Evolutionary conservation across 2,888 invertebrate genomes (phyloP).

Genomic region (Uropetala carovei): DNA sequence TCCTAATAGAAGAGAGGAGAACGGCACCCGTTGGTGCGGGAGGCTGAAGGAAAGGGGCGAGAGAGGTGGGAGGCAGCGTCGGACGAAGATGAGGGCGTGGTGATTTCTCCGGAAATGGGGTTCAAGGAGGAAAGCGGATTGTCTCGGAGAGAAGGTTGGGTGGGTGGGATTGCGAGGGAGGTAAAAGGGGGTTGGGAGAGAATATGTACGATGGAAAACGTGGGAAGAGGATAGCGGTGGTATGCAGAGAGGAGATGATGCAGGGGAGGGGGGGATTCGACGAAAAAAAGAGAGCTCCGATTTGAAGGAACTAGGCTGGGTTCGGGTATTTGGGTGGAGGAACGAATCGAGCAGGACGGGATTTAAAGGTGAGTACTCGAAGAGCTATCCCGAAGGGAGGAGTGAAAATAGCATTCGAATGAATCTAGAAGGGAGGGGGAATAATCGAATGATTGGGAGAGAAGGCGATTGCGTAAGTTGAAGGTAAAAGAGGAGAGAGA

Average conservation of each 20-base stretch:
- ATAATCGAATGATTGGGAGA: background rate
- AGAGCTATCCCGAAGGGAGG: background rate
- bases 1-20: background rate
- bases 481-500: background rate
- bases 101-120: constrained; percentile 31
- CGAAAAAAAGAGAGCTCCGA: background rate
- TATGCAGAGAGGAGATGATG: background rate
- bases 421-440: background rate
- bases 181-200: constrained; percentile 4
- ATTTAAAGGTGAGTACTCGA: background rate
- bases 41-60: background rate
- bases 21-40: constrained; percentile 8
- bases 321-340: constrained; percentile 11
- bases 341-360: background rate
- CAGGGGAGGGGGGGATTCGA: background rate
- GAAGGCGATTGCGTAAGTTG: background rate
- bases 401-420: background rate
- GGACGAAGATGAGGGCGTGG: constrained; percentile 47
- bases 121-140: constrained; percentile 54
- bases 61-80: background rate
- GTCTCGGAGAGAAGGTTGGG: constrained; percentile 10
- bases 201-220: background rate
- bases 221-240: background rate
- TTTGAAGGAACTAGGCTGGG: background rate
- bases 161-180: constrained; percentile 31